Base-by-base conservation (phyloP, 2,888 invertebrate species). In the Lymantria monacha region DNA sequence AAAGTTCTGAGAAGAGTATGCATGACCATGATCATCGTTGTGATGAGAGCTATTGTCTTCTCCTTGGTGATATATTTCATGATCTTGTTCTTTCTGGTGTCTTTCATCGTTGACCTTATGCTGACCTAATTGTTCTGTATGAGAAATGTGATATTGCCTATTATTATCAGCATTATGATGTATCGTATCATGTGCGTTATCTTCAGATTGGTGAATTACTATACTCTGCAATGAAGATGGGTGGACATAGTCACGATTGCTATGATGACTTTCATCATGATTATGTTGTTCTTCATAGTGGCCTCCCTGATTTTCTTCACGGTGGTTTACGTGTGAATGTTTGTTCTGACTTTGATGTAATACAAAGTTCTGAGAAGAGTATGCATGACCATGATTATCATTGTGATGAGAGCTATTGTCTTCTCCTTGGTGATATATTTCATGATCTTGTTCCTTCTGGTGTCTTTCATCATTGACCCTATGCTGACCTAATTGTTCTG, bases 281-380 rank as follows among this genome's bases (percentile, higher is more conserved):
- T 8, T 33, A 10, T 10, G 7, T 10, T 33, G 5, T 33, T 33
- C 33, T 33, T 1, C 33, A 38, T 38, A 12, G 7, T n/a, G 38
- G 1, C 12, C 36, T 5, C 36, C 36, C 8, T 47, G 31, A 3
- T 42, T 36, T 30, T 36, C 42, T 9, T 33, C 33, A 33, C 7
- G 9, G 9, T 33, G 33, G 15, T 15, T 33, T 33, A 10, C 33
- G 2, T 5, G 10, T 33, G 33, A 9, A 33, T 33, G 9, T 33
- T 33, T 33, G 7, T 33, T n/a, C 12, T 38, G 38, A 14, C 41
- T 41, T 48, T 76, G 30, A 14, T 49, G 42, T 48, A 74, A 62
- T 22, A 66, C 63, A 48, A 76, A 72, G 53, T 69, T 76, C 48
- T 80, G 81, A 3, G 41, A 41, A 36, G 41, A 30, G 14, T 47